Evolutionary conservation across 2,888 invertebrate genomes (phyloP).

Genomic region (Trimorus sp.): DNA sequence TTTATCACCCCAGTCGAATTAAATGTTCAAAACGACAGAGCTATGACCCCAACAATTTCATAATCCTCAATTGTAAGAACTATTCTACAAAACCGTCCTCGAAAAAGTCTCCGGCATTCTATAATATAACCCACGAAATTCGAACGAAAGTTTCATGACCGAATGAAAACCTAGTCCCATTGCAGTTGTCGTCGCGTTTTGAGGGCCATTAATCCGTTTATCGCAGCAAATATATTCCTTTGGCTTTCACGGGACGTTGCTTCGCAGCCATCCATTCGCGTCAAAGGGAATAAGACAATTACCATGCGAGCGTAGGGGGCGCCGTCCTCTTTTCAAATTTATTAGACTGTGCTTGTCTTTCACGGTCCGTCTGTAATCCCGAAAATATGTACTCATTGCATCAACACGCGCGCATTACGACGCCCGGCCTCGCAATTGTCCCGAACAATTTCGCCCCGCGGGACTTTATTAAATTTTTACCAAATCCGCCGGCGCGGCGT

Average conservation of each 20-base stretch:
- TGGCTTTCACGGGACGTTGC: conserved; percentile 38
- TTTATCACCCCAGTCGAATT: no score
- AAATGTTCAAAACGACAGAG: no score
- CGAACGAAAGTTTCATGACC: no score
- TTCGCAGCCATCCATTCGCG: conserved; percentile 22
- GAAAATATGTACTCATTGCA: conserved; percentile 10
- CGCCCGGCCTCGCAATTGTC: background rate
- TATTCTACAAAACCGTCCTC: no score
- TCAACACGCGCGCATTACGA: background rate
- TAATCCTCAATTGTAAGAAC: no score
- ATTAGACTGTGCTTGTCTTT: conserved; percentile 40
- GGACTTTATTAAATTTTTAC: no score
- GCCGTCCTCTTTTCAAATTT: conserved; percentile 40
- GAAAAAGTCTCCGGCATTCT: background rate
- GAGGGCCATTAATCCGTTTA: conserved; percentile 41
- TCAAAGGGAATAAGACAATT: conserved; percentile 47
- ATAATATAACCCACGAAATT: no score
- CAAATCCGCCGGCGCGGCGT: no score
- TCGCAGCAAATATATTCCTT: conserved; percentile 39
- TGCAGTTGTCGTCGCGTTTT: conserved; percentile 14
- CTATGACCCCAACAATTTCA: no score
- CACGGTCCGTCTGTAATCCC: conserved; percentile 17
- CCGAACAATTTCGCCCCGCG: background rate
- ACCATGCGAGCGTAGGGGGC: conserved; percentile 18
- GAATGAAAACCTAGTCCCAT: no score